Base-by-base conservation (phyloP, 2,888 invertebrate species). In the Phengaris arion region DNA sequence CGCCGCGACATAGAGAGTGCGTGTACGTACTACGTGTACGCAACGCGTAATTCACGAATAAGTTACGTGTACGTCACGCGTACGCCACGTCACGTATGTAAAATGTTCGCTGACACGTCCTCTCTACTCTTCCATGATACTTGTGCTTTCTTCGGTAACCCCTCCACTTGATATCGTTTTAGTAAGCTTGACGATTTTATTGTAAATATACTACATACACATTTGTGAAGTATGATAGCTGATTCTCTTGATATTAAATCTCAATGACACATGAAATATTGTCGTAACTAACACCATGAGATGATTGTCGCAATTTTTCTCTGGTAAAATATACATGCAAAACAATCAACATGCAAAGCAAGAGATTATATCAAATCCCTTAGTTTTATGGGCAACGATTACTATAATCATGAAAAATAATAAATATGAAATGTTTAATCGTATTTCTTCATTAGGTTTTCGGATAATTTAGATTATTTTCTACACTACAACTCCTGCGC, bases 81-180 rank as follows among this genome's bases (percentile, higher is more conserved):
- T 76, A 75, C 78, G 74, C 64, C 75, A 73, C 59, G 76, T 77
- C 76, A 77, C 64, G 74, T 64, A 64, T 35, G 35, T 35, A 35
- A 64, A 64, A 35, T 13, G 64, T 69, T 72, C 52, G 72, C 7
- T 0, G 79, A 77, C 78, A 74, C 78, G 79, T 76, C 76, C 78
- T 78, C 81, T 81, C 80, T 78, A 77, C 76, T 77, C 77, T 79
- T 79, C 80, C 79, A 77, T 80, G 80, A 82, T 83, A 82, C 83
- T 83, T 75, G 77, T 77, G 85, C 85, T 83, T 82, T 86, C 83
- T 84, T 86, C 86, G 82, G 79, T 80, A 82, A 80, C 83, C 84
- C 83, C 85, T 85, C 84, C 85, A 81, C 84, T 82, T 82, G 81
- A 80, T 78, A 84, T 85, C 83, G 79, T 77, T 85, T 85, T 86